These are phyloP conservation scores for Emydura subglobosa DNA, from an alignment of 2,113 vertebrate species.

Conservation along the genomic window DNA sequence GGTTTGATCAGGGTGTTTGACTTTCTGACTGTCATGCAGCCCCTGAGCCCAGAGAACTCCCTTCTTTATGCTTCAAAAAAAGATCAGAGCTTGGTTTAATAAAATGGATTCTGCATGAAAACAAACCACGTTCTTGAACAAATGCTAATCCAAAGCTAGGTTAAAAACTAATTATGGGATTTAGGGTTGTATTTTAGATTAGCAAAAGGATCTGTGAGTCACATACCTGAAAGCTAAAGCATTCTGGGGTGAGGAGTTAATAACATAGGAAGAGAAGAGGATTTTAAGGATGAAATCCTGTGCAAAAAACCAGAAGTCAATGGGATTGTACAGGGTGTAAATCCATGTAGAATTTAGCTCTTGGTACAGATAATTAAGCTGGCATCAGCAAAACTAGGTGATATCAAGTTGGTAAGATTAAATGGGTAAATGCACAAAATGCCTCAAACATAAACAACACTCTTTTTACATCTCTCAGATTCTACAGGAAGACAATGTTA, in stretches of 20 bases:
- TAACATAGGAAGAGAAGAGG: neutral
- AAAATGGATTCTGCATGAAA: neutral
- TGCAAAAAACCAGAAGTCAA: neutral
- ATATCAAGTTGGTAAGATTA: neutral
- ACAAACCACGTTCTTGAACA: neutral
- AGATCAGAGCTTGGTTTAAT: neutral
- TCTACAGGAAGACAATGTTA: neutral
- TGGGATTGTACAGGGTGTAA: neutral
- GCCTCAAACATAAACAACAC: accelerated
- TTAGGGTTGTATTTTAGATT: neutral
- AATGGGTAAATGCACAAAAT: neutral
- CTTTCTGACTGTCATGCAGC: neutral
- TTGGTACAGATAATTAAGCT: neutral
- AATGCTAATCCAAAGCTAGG: neutral
- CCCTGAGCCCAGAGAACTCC: neutral
- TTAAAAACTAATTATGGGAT: neutral
- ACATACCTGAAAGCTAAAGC: neutral
- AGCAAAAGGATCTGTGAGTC: neutral
- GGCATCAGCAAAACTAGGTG: neutral
- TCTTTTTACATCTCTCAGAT: neutral
- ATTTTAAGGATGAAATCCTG: neutral
- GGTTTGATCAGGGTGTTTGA: neutral
- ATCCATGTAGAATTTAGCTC: neutral
- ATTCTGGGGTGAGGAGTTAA: neutral
- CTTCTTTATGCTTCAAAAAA: neutral